Evolutionary conservation across 2,888 invertebrate genomes (phyloP).

Genomic region (Drosophila falleni): DNA sequence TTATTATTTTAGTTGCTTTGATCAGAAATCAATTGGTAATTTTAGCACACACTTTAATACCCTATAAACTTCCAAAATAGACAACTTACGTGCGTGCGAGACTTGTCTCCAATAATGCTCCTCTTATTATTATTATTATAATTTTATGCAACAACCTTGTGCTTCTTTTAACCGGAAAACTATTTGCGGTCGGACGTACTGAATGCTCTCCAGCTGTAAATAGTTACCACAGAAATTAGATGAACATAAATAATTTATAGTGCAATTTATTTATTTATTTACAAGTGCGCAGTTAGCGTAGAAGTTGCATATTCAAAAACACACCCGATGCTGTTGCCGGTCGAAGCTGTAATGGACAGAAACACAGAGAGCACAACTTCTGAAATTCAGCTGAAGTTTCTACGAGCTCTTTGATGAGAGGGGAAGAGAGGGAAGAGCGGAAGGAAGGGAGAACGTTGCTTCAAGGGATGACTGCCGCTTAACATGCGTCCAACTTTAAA

Average conservation of each 20-base stretch:
- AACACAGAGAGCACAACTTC: conserved; percentile 19
- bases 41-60: not conserved
- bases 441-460: not conserved
- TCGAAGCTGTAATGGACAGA: conserved; percentile 28
- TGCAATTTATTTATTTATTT: conserved; percentile 7
- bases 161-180: conserved; percentile 8
- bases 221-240: not conserved
- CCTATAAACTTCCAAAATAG: not conserved
- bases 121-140: conserved; percentile 14
- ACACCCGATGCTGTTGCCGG: conserved; percentile 42
- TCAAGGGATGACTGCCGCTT: not conserved
- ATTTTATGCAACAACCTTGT: conserved; percentile 30
- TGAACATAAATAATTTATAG: not conserved
- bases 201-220: conserved; percentile 12
- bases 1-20: not conserved
- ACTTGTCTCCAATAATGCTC: conserved; percentile 21
- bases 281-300: conserved; percentile 1
- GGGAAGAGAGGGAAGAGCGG: not conserved
- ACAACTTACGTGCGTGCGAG: conserved; percentile 46
- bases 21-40: conserved; percentile 28
- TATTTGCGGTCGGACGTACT: not conserved
- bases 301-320: not conserved
- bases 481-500: conserved; percentile 2
- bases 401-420: not conserved
- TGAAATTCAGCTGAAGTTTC: conserved; percentile 15